phyloP scores from a whole-genome alignment of 2,113 vertebrate species.

The Grammomys dolichurus region DNA sequence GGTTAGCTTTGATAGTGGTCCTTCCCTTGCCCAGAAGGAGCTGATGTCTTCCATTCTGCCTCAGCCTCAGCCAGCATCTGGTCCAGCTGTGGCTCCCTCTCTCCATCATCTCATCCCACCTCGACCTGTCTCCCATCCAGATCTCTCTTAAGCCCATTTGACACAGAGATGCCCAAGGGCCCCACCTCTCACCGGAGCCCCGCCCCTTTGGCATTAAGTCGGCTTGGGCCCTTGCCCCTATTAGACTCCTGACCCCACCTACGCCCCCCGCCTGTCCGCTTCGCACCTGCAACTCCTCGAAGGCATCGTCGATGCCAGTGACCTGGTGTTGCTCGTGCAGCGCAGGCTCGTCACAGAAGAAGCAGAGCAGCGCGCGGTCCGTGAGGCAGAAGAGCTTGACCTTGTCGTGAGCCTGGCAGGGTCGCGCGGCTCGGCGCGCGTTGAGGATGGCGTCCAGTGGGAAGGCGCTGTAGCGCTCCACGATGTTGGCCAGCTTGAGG shows the following conservation, averaged over 20 bases:
- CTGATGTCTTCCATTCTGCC: not conserved
- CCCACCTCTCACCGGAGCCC: not conserved
- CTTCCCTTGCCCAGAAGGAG: not conserved
- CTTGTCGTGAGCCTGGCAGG: slow-evolving; percentile 98
- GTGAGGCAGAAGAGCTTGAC: slow-evolving; percentile 99
- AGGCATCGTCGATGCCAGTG: slow-evolving; percentile 97
- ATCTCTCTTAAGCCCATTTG: not conserved
- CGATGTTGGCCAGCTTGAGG: slow-evolving; percentile 99
- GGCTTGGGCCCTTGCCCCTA: slow-evolving; percentile 27
- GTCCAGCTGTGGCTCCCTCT: not conserved
- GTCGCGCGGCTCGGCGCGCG: slow-evolving; percentile 94
- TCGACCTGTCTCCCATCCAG: not conserved
- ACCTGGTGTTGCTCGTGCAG: slow-evolving; percentile 98
- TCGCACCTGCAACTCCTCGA: slow-evolving; percentile 96
- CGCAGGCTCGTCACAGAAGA: slow-evolving; percentile 98
- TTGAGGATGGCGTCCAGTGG: slow-evolving; percentile 96
- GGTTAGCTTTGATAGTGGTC: not conserved
- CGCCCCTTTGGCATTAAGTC: not conserved
- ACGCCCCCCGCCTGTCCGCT: not conserved
- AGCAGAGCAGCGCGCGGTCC: slow-evolving; percentile 96
- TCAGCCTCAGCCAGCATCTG: not conserved
- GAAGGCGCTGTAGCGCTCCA: slow-evolving; percentile 97
- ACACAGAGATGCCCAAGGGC: not conserved
- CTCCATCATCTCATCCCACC: not conserved
- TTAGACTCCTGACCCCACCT: not conserved